These are phyloP conservation scores for Apistogramma diplotaenia DNA, from an alignment of 2,113 vertebrate species.

Conservation along the genomic window DNA sequence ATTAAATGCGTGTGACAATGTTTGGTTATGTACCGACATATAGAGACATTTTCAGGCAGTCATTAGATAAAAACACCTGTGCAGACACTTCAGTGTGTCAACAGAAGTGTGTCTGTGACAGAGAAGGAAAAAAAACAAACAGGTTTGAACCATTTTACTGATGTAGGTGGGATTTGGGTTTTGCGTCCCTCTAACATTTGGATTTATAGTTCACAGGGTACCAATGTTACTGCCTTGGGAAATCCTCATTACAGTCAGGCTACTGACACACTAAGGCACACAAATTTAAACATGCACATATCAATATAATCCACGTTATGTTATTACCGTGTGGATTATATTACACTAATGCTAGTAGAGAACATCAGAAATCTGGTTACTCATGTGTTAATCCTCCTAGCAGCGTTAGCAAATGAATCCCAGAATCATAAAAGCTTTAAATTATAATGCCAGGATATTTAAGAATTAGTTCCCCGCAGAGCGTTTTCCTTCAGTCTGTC, in stretches of 20 bases:
- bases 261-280: neutral
- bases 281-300: neutral
- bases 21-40: conserved; percentile 16
- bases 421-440: neutral
- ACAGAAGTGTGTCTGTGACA: neutral
- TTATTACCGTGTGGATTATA: neutral
- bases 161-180: neutral
- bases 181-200: neutral
- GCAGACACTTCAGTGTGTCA: conserved; percentile 11
- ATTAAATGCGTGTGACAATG: conserved; percentile 25
- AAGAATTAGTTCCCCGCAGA: neutral
- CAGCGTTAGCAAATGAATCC: neutral
- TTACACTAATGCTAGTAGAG: neutral
- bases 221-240: neutral
- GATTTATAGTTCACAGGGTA: neutral
- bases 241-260: neutral
- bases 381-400: neutral
- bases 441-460: neutral
- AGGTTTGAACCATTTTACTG: neutral
- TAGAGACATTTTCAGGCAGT: conserved; percentile 22
- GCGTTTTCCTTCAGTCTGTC: neutral
- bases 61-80: conserved; percentile 48
- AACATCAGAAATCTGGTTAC: neutral
- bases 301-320: neutral
- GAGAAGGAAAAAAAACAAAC: neutral